Evolutionary conservation across 2,888 invertebrate species (phyloP).

Genomic region (Xanthia icteritia): DNA sequence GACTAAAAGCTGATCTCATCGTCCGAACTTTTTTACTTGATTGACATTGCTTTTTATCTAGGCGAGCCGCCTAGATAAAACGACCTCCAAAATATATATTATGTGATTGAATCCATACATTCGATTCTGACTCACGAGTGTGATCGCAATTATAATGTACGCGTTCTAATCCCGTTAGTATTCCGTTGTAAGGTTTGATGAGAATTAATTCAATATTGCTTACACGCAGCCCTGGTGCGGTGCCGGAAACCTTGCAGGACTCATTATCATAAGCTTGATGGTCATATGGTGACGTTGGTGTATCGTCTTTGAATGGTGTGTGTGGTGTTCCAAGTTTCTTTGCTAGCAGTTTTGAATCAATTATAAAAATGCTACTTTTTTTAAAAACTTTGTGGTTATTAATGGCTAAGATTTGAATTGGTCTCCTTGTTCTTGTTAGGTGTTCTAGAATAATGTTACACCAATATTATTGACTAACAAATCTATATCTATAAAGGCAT

Average conservation of each 20-base stretch:
- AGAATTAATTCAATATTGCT: slow-evolving; percentile 64
- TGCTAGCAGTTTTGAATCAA: background rate
- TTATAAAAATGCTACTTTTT: background rate
- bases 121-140: slow-evolving; percentile 43
- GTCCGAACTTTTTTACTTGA: background rate
- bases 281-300: background rate
- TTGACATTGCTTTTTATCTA: too few species aligned
- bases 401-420: background rate
- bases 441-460: background rate
- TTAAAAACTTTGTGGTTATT: too few species aligned
- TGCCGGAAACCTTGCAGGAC: slow-evolving; percentile 50
- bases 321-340: background rate
- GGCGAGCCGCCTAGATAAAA: too few species aligned
- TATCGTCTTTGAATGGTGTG: slow-evolving; percentile 1
- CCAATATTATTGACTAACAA: slow-evolving; percentile 4
- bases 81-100: background rate
- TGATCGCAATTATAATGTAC: slow-evolving; percentile 43
- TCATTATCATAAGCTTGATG: slow-evolving; percentile 61
- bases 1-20: background rate
- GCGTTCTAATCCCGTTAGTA: slow-evolving; percentile 59
- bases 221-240: slow-evolving; percentile 44
- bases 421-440: background rate
- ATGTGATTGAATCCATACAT: slow-evolving; percentile 43
- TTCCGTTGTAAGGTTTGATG: slow-evolving; percentile 60
- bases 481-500: slow-evolving; percentile 10